Base-by-base conservation (phyloP, 37 sponge, comb jelly and placozoan genomes). In the Theonella swinhoei region DNA sequence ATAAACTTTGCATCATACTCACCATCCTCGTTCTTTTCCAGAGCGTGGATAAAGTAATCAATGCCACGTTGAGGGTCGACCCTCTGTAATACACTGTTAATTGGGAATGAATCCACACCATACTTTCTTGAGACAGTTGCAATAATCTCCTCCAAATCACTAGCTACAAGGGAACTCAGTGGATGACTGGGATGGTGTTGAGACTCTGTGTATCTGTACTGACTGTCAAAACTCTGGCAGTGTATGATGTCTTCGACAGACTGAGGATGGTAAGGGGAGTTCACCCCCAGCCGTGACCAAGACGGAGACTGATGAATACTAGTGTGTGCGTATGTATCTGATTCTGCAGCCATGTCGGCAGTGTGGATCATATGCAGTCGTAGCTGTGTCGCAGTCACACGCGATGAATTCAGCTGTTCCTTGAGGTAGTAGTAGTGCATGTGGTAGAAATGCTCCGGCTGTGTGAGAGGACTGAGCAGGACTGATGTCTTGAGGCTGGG, bases 371-470 rank as follows among this genome's bases (percentile, higher is more conserved):
- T 68, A 26, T 60, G 62, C 38, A 42, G 31, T 67, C 77, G 64
- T 33, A 76, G 68, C 23, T 35, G 5, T 0, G 22, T 76, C 25
- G 43, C 38, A 14, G 39, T 32, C n/a, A 33, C 0, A 36, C 63
- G 75, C 4, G 70, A 65, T 25, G 54, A 0, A 37, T 76, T 58
- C 4, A 84, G 24, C 26, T 42, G 4, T 40, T 26, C 39, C 11
- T 26, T 68, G 11, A 37, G 59, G 61, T 68, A 69, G 77, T 76
- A 68, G 28, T 77, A 68, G 59, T 84, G 85, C 3, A 77, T 40
- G 70, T 84, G 77, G 58, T 84, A 84, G 59, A 84, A 60, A 30
- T 84, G 85, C 7, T 84, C 85, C 4, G 85, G 85, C 37, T 76
- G 42, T 19, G 23, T 68, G 5, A 84, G 61, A 38, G 85, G 85